A percentile compares a stretch with the other conserved stretches of the same genome.
phyloP scores from a whole-genome alignment of 2,113 vertebrate genomes.

The Albula glossodonta region DNA sequence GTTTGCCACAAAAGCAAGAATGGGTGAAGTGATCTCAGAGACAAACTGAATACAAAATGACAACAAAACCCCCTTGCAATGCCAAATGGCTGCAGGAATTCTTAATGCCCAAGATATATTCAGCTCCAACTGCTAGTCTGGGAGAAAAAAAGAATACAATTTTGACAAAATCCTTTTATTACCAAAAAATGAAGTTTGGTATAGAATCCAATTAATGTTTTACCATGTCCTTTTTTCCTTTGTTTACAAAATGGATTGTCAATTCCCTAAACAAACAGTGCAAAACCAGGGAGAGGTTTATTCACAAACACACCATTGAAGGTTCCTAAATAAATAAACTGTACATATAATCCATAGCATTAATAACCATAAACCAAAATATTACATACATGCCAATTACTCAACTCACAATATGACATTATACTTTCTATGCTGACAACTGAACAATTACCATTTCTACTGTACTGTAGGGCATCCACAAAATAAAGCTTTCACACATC shows the following conservation, averaged over 20 bases:
- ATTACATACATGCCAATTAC: background rate
- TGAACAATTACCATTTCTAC: background rate
- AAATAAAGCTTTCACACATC: background rate
- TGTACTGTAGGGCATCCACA: background rate
- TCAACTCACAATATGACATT: background rate
- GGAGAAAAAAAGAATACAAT: background rate
- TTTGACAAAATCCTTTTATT: background rate
- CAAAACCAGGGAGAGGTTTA: background rate
- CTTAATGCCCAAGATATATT: background rate
- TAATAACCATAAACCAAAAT: background rate
- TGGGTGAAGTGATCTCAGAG: background rate
- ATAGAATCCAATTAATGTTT: background rate
- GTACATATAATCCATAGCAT: background rate
- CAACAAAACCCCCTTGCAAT: no score
- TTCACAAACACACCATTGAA: background rate
- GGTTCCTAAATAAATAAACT: slow-evolving; percentile 7
- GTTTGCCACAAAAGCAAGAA: background rate
- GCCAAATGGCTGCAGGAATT: background rate
- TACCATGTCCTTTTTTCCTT: background rate
- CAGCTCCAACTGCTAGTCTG: background rate
- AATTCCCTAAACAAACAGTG: background rate
- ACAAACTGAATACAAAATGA: background rate
- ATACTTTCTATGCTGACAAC: background rate
- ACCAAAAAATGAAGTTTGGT: background rate
- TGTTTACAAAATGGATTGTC: background rate